Evolutionary conservation across 2,888 invertebrate species (phyloP).

Genomic region (Leucophenga montana): DNA sequence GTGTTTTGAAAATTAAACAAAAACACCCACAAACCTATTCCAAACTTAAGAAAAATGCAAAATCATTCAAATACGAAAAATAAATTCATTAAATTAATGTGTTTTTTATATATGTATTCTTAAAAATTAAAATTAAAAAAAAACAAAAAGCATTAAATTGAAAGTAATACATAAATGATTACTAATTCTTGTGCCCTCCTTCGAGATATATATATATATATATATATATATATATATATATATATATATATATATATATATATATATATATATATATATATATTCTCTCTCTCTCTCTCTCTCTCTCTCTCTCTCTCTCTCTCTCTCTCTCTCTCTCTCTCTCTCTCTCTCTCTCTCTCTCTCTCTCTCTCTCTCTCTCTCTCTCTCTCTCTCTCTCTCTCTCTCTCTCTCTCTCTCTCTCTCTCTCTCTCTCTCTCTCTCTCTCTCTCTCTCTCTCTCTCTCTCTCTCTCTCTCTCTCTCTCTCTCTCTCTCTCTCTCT

Average conservation of each 20-base stretch:
- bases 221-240: constrained; percentile 30
- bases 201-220: constrained; percentile 35
- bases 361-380: too few species aligned
- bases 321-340: too few species aligned
- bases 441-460: too few species aligned
- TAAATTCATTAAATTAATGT: constrained; percentile 14
- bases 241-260: constrained; percentile 43
- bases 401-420: too few species aligned
- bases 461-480: too few species aligned
- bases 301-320: too few species aligned
- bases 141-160: constrained; percentile 26
- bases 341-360: too few species aligned
- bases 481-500: too few species aligned
- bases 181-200: constrained; percentile 59
- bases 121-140: constrained; percentile 25
- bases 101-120: neutral
- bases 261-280: too few species aligned
- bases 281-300: too few species aligned
- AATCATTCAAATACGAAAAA: constrained; percentile 3
- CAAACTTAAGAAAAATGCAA: constrained; percentile 7
- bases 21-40: neutral
- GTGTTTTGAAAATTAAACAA: neutral
- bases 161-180: constrained; percentile 33
- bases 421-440: too few species aligned
- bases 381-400: too few species aligned